A percentile compares a stretch with the other conserved stretches of the same genome.
Evolutionary conservation across 2,797 vertebrate genomes (phyloP).

Genomic region (Manis javanica): DNA sequence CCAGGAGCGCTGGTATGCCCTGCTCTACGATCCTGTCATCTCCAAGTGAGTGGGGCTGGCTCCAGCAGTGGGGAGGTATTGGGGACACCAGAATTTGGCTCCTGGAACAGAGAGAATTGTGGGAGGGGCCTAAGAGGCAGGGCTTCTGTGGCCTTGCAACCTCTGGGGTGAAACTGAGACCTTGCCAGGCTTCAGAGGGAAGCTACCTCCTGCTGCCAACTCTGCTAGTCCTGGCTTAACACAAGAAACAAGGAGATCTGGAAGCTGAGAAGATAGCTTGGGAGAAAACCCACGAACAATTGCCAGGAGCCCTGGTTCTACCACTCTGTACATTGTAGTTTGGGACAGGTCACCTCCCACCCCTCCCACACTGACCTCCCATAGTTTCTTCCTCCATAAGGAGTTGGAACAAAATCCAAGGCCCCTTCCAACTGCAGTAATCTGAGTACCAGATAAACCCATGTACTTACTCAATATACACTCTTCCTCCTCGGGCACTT

Average conservation of each 20-base stretch:
- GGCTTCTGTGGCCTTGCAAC: not conserved
- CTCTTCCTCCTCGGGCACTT: not conserved
- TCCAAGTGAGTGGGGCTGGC: constrained; percentile 93
- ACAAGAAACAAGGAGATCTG: not conserved
- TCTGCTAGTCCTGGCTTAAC: not conserved
- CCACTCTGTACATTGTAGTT: not conserved
- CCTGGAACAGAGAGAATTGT: not conserved
- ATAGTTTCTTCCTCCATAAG: not conserved
- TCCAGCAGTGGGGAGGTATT: not conserved
- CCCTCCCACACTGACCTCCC: not conserved
- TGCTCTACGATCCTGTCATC: constrained; percentile 97
- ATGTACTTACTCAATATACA: rapidly evolving
- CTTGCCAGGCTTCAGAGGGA: not conserved
- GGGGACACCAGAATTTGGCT: not conserved
- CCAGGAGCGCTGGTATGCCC: constrained; percentile 97
- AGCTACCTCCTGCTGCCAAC: not conserved
- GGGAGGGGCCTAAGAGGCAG: not conserved
- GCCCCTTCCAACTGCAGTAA: not conserved
- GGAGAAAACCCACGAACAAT: not conserved
- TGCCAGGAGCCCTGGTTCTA: not conserved
- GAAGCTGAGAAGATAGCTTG: not conserved
- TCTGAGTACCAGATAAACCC: not conserved
- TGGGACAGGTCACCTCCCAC: not conserved
- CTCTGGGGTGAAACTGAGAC: not conserved
- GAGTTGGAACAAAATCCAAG: not conserved